Conservation (phyloP, 2,888 invertebrate species). For the Heliconius aoede region DNA sequence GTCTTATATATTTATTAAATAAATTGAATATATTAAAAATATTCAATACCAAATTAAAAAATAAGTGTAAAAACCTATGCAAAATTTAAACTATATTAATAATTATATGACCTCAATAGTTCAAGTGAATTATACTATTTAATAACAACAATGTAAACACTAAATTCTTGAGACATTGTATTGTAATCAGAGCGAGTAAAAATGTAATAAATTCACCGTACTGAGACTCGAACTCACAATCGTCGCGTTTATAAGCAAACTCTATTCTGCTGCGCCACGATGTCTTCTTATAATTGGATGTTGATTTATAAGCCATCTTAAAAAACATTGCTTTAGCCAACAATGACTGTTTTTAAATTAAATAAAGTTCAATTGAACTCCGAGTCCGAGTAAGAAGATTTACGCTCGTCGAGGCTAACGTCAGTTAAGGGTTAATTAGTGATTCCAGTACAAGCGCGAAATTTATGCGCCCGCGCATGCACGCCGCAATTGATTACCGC, state of each 20-base stretch:
- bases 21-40: no score
- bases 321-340: constrained; percentile 20
- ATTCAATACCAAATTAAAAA: no score
- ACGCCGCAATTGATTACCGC: constrained; percentile 66
- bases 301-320: constrained; percentile 10
- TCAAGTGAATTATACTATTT: no score
- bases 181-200: neutral
- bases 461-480: constrained; percentile 65
- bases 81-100: no score
- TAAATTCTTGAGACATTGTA: neutral
- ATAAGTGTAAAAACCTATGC: no score
- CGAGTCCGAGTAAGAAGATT: constrained; percentile 64
- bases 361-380: constrained; percentile 67
- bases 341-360: constrained; percentile 48
- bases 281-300: neutral
- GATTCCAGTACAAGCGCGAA: constrained; percentile 64
- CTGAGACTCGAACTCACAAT: neutral
- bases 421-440: constrained; percentile 79
- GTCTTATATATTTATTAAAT: no score
- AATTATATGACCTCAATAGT: no score
- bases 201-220: neutral
- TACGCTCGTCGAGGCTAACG: constrained; percentile 60
- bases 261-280: neutral
- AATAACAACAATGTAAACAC: no score
- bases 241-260: neutral